A percentile compares a stretch with the other conserved stretches of the same genome.
phyloP scores from a whole-genome alignment of 2,797 vertebrate species.

The Rhinatrema bivittatum region DNA sequence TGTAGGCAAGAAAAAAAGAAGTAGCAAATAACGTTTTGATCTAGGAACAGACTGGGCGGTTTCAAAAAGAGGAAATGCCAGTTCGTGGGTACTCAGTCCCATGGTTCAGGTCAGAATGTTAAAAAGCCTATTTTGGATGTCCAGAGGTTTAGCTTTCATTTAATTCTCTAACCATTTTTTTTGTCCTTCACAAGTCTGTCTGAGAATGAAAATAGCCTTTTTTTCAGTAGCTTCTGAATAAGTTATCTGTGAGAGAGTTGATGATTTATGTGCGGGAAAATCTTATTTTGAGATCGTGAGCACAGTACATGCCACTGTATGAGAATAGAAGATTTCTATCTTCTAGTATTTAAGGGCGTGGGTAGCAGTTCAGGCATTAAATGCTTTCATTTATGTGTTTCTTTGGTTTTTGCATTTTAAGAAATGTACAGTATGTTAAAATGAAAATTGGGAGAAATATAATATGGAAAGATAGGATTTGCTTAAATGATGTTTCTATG shows the following conservation, averaged over 20 bases:
- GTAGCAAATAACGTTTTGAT: too few species aligned
- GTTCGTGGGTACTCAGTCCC: constrained; percentile 2
- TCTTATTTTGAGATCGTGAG: constrained; percentile 31
- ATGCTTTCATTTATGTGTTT: constrained; percentile 7
- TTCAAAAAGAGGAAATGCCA: background rate
- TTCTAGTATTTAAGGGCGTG: constrained; percentile 6
- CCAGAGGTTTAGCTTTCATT: constrained; percentile 17
- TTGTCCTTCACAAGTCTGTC: constrained; percentile 3
- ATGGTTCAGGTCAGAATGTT: constrained; percentile 8
- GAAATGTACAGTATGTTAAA: background rate
- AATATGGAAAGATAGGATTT: too few species aligned
- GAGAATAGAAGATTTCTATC: constrained; percentile 28
- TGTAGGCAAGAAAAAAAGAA: too few species aligned
- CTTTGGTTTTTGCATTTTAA: background rate
- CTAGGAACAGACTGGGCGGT: too few species aligned
- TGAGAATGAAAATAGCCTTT: constrained; percentile 12
- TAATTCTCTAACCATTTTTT: constrained; percentile 1
- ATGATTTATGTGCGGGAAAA: constrained; percentile 16
- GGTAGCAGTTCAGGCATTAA: constrained; percentile 11
- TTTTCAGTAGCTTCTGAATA: constrained; percentile 26
- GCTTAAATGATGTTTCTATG: too few species aligned
- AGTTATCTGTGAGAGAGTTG: constrained; percentile 16
- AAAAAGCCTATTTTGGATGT: constrained; percentile 13
- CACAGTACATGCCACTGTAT: constrained; percentile 19
- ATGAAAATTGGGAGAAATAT: too few species aligned